A percentile compares a stretch with the other conserved stretches of the same genome.
phyloP scores from a whole-genome alignment of 2,888 invertebrate genomes.

The Siphonodentalium dalli region DNA sequence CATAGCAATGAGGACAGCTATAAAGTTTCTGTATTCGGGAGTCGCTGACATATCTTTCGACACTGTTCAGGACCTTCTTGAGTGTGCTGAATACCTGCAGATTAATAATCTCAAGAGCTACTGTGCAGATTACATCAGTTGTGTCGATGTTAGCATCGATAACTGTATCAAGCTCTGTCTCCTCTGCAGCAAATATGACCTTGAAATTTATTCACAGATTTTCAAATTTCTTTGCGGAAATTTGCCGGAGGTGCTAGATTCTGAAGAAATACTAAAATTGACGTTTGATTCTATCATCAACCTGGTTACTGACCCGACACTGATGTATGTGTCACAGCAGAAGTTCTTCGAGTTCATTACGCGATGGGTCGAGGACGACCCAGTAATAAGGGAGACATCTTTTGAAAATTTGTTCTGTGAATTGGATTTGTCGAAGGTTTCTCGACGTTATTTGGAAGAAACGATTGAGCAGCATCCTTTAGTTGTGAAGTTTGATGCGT shows the following conservation, averaged over 20 bases:
- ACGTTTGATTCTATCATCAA: conserved; percentile 41
- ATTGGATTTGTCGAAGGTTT: conserved; percentile 35
- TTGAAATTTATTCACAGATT: conserved; percentile 39
- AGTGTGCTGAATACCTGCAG: conserved; percentile 50
- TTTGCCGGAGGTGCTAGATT: conserved; percentile 40
- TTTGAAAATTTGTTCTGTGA: conserved; percentile 41
- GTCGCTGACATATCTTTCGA: conserved; percentile 32
- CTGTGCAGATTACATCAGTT: conserved; percentile 37
- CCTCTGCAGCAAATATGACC: conserved; percentile 43
- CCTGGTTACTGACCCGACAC: conserved; percentile 36
- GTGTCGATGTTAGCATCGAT: conserved; percentile 31
- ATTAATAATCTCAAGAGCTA: conserved; percentile 39
- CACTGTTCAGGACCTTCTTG: conserved; percentile 36
- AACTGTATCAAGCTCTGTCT: conserved; percentile 45
- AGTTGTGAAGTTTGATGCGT: conserved; percentile 33
- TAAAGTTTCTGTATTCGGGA: conserved; percentile 45
- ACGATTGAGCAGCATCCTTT: conserved; percentile 31
- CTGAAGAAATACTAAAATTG: conserved; percentile 38
- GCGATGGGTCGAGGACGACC: conserved; percentile 41
- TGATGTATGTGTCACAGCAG: conserved; percentile 39
- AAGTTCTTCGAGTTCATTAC: conserved; percentile 44
- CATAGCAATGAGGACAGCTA: conserved; percentile 37
- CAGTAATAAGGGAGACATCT: conserved; percentile 24
- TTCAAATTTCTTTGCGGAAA: conserved; percentile 41
- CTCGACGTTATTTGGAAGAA: conserved; percentile 29